Evolutionary conservation across 2,888 invertebrate species (phyloP), one percentile per base, ranked within the genome.

Genomic region (Dicyrtoma fusca): DNA sequence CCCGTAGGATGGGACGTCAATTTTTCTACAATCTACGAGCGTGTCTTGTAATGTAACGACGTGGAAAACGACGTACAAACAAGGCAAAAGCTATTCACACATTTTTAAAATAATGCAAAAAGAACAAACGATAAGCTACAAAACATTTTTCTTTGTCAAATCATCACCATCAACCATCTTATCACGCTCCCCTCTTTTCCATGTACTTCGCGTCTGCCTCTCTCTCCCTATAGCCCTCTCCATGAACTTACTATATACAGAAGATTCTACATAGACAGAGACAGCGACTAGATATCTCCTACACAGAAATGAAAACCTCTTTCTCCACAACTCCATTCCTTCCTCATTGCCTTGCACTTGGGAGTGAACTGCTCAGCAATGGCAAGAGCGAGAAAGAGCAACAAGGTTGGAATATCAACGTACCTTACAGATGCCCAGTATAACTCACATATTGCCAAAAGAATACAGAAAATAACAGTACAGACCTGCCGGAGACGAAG

Each of bases 81-180:
- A 34, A 34, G 34, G 34, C 34, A 34, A 34, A 34, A 34, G 34
- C 34, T 34, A 34, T 57, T 25, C 57, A 25, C 25, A 25, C 57
- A 57, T 57, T 53, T 57, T 25, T 57, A n/a, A n/a, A n/a, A n/a
- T n/a, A 25, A 57, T 57, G 57, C 57, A 57, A 57, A 57, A 57
- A 57, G 57, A 57, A 57, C 57, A 57, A 57, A 57, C 57, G 25
- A 21, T 11, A 25, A 57, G 57, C 57, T 57, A 19, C 23, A 23
- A 23, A 57, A 57, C 57, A 57, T 57, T 25, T 19, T 57, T 57
- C 57, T 57, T 11, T 57, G 57, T 57, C 57, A 57, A 57, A 57
- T 57, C 57, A 57, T 57, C 57, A 13, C 57, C 57, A 53, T 53
- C 19, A 11, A 53, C 53, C n/a, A 57, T 57, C 57, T 57, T 57